Percentiles rank a stretch among this genome's conserved stretches.
Evolutionary conservation across 2,888 invertebrate species (phyloP).

Genomic region (Hartigia nigra): DNA sequence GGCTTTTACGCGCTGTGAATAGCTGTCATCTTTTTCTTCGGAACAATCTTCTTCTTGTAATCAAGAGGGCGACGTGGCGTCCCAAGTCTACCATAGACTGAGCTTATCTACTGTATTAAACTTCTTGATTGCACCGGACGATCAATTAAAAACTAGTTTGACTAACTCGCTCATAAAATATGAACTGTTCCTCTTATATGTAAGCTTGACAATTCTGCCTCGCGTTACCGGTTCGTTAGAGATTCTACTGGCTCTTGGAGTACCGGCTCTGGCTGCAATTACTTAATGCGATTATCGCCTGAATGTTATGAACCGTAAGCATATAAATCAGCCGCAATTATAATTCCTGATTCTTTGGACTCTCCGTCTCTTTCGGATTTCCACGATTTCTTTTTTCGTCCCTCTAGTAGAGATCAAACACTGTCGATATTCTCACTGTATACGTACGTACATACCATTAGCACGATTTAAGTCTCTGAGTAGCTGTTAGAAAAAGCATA

Average conservation of each 20-base stretch:
- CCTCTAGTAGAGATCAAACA: background rate
- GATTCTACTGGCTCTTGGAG: background rate
- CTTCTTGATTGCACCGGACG: constrained; percentile 31
- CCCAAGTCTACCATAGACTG: background rate
- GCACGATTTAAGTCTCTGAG: background rate
- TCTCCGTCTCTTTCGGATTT: constrained; percentile 11
- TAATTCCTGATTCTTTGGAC: constrained; percentile 4
- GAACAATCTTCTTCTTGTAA: constrained; percentile 20
- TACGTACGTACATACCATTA: background rate
- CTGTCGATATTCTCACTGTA: background rate
- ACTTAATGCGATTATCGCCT: background rate
- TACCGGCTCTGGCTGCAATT: background rate
- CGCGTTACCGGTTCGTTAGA: background rate
- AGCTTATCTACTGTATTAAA: background rate
- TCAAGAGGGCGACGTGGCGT: background rate
- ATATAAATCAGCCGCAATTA: background rate
- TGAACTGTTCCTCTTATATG: background rate
- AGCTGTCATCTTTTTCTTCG: constrained; percentile 38
- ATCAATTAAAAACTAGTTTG: constrained; percentile 42
- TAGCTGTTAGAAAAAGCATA: background rate
- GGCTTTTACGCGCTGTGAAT: constrained; percentile 35
- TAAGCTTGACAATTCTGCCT: background rate
- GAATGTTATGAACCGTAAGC: background rate
- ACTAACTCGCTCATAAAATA: background rate
- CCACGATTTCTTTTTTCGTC: constrained; percentile 15